Evolutionary conservation across 2,113 vertebrate genomes (phyloP).

Genomic region (Limanda limanda): DNA sequence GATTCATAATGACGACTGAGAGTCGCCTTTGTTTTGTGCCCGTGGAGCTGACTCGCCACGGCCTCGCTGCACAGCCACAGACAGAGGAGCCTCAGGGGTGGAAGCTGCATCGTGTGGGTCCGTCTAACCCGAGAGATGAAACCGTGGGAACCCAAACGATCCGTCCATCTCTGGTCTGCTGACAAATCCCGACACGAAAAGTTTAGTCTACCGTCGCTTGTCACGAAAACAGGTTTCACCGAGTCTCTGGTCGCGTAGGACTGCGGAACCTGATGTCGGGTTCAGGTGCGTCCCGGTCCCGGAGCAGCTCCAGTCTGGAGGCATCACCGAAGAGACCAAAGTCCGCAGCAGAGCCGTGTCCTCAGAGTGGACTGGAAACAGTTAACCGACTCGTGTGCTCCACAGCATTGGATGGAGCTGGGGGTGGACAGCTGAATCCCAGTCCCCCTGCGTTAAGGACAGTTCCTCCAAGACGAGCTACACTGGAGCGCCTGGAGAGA

Average conservation of each 20-base stretch:
- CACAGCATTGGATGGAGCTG: background rate
- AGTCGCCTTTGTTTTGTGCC: conserved; percentile 39
- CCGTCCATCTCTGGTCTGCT: conserved; percentile 39
- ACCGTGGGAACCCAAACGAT: background rate
- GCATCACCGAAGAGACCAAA: conserved; percentile 42
- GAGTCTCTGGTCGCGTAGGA: background rate
- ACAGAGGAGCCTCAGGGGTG: conserved; percentile 33
- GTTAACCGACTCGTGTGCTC: background rate
- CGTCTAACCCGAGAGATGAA: conserved; percentile 24
- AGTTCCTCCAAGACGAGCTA: background rate
- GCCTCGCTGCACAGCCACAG: conserved; percentile 65
- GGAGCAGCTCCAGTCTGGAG: conserved; percentile 36
- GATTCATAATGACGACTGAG: conserved; percentile 45
- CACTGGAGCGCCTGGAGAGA: background rate
- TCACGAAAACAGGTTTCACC: background rate
- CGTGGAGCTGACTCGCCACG: conserved; percentile 17
- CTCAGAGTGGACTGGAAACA: background rate
- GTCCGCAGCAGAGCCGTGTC: background rate
- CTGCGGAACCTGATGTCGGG: background rate
- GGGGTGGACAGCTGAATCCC: background rate
- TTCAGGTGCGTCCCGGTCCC: conserved; percentile 45
- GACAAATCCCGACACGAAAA: background rate
- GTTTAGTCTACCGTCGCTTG: background rate
- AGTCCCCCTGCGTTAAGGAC: background rate
- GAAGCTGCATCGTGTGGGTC: conserved; percentile 51